Percentiles rank a stretch among this genome's conserved stretches.
These are phyloP conservation scores for Sphaerophoria taeniata DNA, from an alignment of 2,888 invertebrate genomes.

Conservation along the genomic window DNA sequence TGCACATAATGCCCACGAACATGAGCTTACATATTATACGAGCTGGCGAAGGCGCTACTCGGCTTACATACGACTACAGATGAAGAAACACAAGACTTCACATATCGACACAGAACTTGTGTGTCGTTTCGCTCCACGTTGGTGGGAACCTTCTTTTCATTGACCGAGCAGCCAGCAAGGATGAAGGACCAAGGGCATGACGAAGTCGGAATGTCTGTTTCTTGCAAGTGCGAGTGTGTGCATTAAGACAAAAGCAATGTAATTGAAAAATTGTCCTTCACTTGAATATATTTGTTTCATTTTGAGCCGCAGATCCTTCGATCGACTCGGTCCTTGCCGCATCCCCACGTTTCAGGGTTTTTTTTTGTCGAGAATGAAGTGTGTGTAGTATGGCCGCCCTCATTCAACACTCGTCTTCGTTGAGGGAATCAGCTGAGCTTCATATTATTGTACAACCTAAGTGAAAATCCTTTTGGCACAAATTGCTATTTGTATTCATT, in stretches of 20 bases:
- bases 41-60: conserved; percentile 21
- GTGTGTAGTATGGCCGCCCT: background rate
- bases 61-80: conserved; percentile 48
- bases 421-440: conserved; percentile 42
- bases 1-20: conserved; percentile 1
- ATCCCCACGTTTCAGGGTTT: background rate
- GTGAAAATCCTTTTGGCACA: conserved; percentile 67
- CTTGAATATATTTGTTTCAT: conserved; percentile 71
- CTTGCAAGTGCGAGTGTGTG: background rate
- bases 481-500: conserved; percentile 73
- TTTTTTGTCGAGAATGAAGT: background rate
- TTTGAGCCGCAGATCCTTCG: conserved; percentile 64
- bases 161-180: background rate
- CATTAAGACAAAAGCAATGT: conserved; percentile 47
- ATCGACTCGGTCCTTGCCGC: conserved; percentile 19
- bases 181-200: conserved; percentile 56
- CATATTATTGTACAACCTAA: conserved; percentile 34
- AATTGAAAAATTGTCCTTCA: conserved; percentile 72
- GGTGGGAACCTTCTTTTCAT: conserved; percentile 16
- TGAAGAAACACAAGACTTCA: conserved; percentile 53
- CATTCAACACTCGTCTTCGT: conserved; percentile 1
- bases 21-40: conserved; percentile 32
- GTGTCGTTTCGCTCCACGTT: background rate
- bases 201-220: conserved; percentile 37
- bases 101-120: background rate